Conservation (phyloP, 2,888 invertebrate genomes). For the Mycalesis mineus region DNA sequence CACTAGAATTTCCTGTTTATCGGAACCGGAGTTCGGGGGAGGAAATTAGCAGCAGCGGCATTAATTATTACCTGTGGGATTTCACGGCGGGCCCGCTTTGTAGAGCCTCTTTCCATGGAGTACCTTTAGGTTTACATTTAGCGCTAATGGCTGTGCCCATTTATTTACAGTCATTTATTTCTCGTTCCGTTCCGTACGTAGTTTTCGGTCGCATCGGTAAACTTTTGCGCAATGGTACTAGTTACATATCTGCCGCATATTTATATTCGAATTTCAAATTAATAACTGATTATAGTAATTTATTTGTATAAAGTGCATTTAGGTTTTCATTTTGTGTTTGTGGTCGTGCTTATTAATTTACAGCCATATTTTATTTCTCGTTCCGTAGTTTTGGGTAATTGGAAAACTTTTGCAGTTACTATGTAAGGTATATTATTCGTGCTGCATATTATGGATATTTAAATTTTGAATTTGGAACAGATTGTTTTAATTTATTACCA, state of each 20-base stretch:
- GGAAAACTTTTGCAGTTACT: no score
- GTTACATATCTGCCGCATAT: no score
- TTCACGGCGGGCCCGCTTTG: conserved; percentile 6
- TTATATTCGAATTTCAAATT: no score
- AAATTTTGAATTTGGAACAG: no score
- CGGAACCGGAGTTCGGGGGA: not conserved
- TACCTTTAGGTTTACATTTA: not conserved
- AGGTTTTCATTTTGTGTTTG: no score
- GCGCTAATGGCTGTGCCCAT: not conserved
- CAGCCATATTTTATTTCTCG: no score
- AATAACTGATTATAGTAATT: no score
- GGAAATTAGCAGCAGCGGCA: conserved; percentile 10
- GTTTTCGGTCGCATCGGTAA: not conserved
- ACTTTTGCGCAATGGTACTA: not conserved
- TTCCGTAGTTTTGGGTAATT: no score
- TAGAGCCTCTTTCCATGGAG: not conserved
- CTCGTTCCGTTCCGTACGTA: not conserved
- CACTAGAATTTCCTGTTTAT: conserved; percentile 3
- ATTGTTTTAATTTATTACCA: not conserved
- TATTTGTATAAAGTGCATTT: no score
- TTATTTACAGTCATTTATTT: conserved; percentile 5
- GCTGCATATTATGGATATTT: no score
- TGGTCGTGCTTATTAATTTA: no score
- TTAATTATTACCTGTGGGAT: conserved; percentile 14
- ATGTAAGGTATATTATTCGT: no score